phyloP scores from a whole-genome alignment of 1,140 invertebrate genomes.

The Brachionus paranguensis region DNA sequence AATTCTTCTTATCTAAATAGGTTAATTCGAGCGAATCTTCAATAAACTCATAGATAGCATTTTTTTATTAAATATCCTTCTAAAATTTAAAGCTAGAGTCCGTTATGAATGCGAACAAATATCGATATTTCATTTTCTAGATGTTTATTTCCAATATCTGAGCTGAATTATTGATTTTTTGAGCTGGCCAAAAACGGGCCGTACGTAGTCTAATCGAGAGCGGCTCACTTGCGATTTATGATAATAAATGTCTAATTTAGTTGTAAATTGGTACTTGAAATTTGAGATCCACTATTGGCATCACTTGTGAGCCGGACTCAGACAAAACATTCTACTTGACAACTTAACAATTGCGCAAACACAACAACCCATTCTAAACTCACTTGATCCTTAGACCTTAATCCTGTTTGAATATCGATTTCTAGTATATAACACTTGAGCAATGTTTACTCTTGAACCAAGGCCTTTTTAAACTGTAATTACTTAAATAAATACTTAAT shows the following conservation, averaged over 20 bases:
- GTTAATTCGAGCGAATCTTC: slow-evolving; percentile 14
- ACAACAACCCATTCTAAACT: background rate
- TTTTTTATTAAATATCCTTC: background rate
- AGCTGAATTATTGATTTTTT: slow-evolving; percentile 27
- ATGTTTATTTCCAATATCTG: slow-evolving; percentile 4
- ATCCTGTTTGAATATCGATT: background rate
- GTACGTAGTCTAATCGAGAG: background rate
- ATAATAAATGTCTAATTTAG: background rate
- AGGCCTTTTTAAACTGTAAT: background rate
- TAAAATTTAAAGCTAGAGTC: background rate
- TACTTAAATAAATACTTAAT: background rate
- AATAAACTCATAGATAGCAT: background rate
- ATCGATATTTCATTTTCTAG: background rate
- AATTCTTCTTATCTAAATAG: background rate
- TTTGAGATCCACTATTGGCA: background rate
- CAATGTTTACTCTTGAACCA: background rate
- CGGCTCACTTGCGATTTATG: background rate
- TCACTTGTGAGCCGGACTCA: background rate
- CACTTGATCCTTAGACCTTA: background rate
- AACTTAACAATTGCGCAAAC: background rate
- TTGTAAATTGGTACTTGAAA: background rate
- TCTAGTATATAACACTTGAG: background rate
- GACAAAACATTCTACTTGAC: background rate
- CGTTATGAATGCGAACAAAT: background rate
- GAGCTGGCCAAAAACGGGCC: background rate